Evolutionary conservation across 2,888 invertebrate species (phyloP), one percentile per base, ranked within the genome.

Genomic region (Epistrophe eligans): DNA sequence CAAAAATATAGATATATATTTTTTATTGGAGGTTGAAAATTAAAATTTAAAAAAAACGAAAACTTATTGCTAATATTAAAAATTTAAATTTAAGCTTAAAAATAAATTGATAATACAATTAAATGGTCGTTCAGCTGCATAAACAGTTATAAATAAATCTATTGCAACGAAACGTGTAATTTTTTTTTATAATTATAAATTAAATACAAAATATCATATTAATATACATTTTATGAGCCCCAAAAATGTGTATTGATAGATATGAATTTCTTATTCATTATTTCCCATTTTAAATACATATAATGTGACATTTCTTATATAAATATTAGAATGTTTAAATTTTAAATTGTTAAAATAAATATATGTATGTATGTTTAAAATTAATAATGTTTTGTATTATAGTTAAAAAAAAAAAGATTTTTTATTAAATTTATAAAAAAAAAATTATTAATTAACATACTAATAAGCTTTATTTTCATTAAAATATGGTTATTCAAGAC

Each of bases 211-310:
- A 50, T 28, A 74, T 58, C 67, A 45, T 57, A 50, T 45, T 77
- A 74, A 73, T 81, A 79, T 74, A 71, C 77, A 79, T 81, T 85
- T 85, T 85, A 13, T 1, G 85, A 85, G 85, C 85, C 85, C 85
- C 85, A 64, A 85, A 85, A 85, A 74, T 85, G 85, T 81, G 35
- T 81, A 79, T 85, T 85, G 70, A 70, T 43, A 38, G 10, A 57
- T 17, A 40, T 48, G n/a, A n/a, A 24, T 24, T 24, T 67, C 57
- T 15, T 73, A 24, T 10, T 13, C 35, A 17, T 19, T 58, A 35
- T 17, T 19, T 28, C 19, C 11, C 3, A 40, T 55, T 28, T 7
- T 55, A n/a, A n/a, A n/a, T 55, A 55, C 15, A 32, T 0, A 28
- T 66, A 66, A 62, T 8, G 19, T 15, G 15, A 43, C 1, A 55